phyloP scores from a whole-genome alignment of 2,113 vertebrate species.

The Silurus glanis region DNA sequence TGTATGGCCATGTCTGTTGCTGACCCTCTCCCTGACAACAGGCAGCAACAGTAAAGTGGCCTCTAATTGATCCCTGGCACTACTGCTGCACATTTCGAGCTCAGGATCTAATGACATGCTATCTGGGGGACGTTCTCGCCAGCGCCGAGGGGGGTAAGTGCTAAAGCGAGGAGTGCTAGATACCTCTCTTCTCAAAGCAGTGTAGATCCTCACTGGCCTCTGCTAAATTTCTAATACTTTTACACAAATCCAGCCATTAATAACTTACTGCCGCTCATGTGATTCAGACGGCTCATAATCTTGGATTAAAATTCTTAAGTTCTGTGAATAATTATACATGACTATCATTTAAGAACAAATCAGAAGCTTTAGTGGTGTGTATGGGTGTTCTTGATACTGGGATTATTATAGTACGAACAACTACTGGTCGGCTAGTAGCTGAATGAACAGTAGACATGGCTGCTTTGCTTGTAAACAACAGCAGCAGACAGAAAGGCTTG shows the following conservation, averaged over 20 bases:
- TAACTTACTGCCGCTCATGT: background rate
- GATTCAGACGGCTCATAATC: background rate
- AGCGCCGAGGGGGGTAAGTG: background rate
- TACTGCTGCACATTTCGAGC: constrained; percentile 47
- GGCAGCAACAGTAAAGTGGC: constrained; percentile 52
- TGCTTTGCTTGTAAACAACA: background rate
- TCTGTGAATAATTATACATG: background rate
- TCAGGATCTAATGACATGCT: constrained; percentile 59
- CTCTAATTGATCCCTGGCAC: constrained; percentile 63
- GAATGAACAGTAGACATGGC: background rate
- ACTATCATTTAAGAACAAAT: background rate
- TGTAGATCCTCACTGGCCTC: background rate
- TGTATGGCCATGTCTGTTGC: background rate
- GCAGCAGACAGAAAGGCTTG: background rate
- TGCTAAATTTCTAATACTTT: background rate
- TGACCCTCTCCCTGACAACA: constrained; percentile 45
- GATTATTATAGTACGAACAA: background rate
- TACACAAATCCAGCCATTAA: background rate
- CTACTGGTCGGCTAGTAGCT: background rate
- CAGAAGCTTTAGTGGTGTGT: background rate
- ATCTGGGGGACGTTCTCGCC: constrained; percentile 29
- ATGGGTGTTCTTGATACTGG: background rate
- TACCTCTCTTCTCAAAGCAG: background rate
- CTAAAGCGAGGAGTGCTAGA: background rate
- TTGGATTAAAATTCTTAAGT: background rate